These are phyloP conservation scores for Aleiodes leptofemur DNA, from an alignment of 2,888 invertebrate genomes.

Conservation along the genomic window DNA sequence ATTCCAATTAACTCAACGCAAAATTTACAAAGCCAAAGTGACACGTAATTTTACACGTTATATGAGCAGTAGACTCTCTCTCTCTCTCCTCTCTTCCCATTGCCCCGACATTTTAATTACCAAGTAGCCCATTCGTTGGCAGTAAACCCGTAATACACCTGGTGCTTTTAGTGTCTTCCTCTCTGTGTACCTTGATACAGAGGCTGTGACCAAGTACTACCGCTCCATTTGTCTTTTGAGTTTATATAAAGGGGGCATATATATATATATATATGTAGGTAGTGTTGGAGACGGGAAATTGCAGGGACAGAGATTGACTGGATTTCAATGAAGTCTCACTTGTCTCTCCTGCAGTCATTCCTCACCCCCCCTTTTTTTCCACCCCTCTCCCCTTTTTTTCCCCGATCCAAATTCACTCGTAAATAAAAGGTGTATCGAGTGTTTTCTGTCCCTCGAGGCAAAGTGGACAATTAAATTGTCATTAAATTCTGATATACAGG, in stretches of 20 bases:
- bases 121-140: constrained; percentile 61
- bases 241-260: constrained; percentile 63
- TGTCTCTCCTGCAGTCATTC: constrained; percentile 33
- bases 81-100: too few relatives aligned
- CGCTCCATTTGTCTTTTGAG: constrained; percentile 68
- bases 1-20: constrained; percentile 24
- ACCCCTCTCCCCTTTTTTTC: constrained; percentile 38
- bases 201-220: constrained; percentile 47
- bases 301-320: constrained; percentile 64
- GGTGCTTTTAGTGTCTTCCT: constrained; percentile 64
- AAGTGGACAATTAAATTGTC: constrained; percentile 29
- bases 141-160: constrained; percentile 68
- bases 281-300: constrained; percentile 17
- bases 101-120: constrained; percentile 70
- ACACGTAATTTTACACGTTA: constrained; percentile 19
- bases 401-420: constrained; percentile 13
- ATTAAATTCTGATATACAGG: constrained; percentile 29
- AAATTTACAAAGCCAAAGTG: constrained; percentile 14
- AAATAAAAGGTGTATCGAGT: constrained; percentile 29
- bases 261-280: constrained; percentile 16
- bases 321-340: constrained; percentile 65
- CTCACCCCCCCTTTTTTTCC: neutral
- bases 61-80: constrained; percentile 51
- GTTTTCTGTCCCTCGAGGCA: neutral
- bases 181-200: constrained; percentile 56